Evolutionary conservation across 1,140 invertebrate species (phyloP), one percentile per base, ranked within the genome.

Genomic region (Drosophila lowei): DNA sequence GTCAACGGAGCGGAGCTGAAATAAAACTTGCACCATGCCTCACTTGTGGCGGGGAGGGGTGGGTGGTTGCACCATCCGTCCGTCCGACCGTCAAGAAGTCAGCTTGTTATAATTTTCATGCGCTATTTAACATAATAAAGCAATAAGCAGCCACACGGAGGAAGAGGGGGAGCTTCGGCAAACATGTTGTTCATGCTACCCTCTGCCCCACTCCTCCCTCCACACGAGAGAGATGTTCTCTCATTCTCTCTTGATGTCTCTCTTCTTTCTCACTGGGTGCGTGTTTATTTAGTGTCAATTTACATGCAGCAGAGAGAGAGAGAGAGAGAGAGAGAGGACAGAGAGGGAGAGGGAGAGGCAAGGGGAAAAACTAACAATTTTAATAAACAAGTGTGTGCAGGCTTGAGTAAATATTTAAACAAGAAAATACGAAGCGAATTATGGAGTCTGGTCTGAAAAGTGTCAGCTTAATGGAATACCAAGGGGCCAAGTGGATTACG

Each of bases 91-190:
- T 61, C 53, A 79, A 76, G 63, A 85, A 73, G 80, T 3, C 34
- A 38, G 34, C 34, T 77, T 86, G 81, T 67, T 65, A 85, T 77
- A 77, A 81, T 85, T 85, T 85, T 80, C 81, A 86, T 85, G 81
- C 81, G 81, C 81, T 86, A 80, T 86, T 86, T 86, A 86, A 86
- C 77, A 86, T 80, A 86, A 85, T 86, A 86, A 49, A 77, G 81
- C 68, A 86, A 80, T 86, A 86, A 80, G 67, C 77, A 64, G 81
- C 58, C 68, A 79, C 79, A 74, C 52, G 60, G 15, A 41, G 15
- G 50, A 21, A 34, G 30, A 48, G 48, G 41, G 30, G 49, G 57
- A 62, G 58, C 54, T 62, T 63, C 30, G n/a, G 77, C 72, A 86
- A 85, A 85, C 63, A 85, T 72, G 68, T 54, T 57, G 46, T 76